phyloP scores from a whole-genome alignment of 1,140 invertebrate species.

The Reticulitermes speratus region DNA sequence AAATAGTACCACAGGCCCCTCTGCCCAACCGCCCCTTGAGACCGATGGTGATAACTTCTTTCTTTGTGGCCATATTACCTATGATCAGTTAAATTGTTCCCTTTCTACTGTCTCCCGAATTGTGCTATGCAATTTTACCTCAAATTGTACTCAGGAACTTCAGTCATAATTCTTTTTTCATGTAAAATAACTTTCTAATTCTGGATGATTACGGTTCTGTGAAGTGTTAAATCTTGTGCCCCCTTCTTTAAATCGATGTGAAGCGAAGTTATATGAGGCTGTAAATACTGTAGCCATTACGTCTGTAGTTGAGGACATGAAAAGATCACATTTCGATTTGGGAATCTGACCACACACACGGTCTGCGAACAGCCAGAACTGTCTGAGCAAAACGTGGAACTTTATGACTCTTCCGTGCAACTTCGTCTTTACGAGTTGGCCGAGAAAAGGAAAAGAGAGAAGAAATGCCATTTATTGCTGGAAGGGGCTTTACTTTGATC shows the following conservation, averaged over 20 bases:
- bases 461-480: background rate
- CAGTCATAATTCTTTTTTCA: background rate
- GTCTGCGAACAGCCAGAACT: background rate
- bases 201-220: background rate
- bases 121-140: background rate
- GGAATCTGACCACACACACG: slow-evolving; percentile 8
- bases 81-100: background rate
- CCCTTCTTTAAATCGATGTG: background rate
- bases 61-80: too few relatives aligned
- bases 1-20: too few relatives aligned
- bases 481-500: background rate
- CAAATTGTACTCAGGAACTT: background rate
- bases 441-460: background rate
- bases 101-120: background rate
- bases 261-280: background rate
- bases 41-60: too few relatives aligned
- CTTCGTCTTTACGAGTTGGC: background rate
- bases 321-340: background rate
- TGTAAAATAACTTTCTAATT: background rate
- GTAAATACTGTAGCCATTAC: background rate
- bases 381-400: background rate
- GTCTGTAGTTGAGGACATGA: background rate
- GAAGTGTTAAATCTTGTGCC: background rate
- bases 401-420: background rate
- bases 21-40: too few relatives aligned